Evolutionary conservation across 2,797 vertebrate species (phyloP).

Genomic region (Luscinia megarhynchos): DNA sequence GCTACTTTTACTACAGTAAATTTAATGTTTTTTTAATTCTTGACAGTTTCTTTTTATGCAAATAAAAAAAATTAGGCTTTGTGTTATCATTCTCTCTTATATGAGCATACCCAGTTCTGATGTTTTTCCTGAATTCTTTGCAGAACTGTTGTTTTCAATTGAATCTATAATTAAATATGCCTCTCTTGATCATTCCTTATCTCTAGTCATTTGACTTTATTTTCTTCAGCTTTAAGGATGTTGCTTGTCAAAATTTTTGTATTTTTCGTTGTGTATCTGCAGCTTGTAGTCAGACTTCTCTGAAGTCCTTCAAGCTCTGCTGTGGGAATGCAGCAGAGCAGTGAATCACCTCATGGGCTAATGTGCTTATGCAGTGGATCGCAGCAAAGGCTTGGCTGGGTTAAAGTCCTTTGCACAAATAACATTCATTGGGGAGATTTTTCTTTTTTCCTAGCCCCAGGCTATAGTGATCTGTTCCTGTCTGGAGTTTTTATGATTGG

Average conservation of each 20-base stretch:
- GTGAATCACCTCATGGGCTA: not conserved
- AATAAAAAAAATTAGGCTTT: not conserved
- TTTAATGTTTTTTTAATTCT: not conserved
- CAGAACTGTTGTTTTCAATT: not conserved
- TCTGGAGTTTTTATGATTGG: not conserved
- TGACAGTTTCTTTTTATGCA: not conserved
- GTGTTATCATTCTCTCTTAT: not conserved
- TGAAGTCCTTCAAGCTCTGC: not conserved
- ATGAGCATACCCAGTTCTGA: not conserved
- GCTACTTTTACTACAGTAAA: not conserved
- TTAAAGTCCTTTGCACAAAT: not conserved
- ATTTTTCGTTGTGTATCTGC: not conserved
- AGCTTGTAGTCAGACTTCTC: not conserved
- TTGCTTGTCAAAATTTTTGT: not conserved
- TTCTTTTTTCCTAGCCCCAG: conserved; percentile 39
- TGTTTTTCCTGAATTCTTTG: not conserved
- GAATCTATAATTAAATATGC: not conserved
- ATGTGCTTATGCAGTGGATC: not conserved
- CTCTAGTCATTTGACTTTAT: not conserved
- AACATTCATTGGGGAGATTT: not conserved
- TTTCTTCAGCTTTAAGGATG: not conserved
- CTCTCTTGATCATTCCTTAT: not conserved
- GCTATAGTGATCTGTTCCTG: not conserved
- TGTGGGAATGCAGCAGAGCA: not conserved
- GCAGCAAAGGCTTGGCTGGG: not conserved